phyloP scores from a whole-genome alignment of 2,113 vertebrate species.

The Urocolius indicus region DNA sequence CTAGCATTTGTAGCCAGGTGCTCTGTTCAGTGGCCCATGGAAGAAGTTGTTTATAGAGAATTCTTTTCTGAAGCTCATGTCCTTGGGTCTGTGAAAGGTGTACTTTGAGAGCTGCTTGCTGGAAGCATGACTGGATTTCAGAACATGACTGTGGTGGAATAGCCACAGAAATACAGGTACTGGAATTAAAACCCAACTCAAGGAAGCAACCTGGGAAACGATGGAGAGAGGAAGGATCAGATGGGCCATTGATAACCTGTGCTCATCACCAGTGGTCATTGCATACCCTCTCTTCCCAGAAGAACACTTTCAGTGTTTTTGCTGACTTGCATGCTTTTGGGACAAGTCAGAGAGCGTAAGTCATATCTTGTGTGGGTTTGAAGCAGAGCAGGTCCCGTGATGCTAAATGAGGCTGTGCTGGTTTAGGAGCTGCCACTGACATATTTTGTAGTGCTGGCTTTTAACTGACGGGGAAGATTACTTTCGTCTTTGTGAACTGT shows the following conservation, averaged over 20 bases:
- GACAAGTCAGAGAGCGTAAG: neutral
- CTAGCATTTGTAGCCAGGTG: neutral
- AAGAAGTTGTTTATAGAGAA: neutral
- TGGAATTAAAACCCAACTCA: neutral
- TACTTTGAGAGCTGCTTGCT: conserved; percentile 1
- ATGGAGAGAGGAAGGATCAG: neutral
- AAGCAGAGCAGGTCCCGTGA: neutral
- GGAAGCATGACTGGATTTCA: conserved; percentile 5
- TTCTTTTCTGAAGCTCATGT: neutral
- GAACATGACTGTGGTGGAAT: neutral
- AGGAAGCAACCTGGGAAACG: neutral
- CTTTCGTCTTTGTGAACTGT: neutral
- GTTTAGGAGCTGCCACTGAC: neutral
- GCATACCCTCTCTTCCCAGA: neutral
- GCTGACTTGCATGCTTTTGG: neutral
- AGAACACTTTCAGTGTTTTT: neutral
- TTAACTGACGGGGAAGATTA: neutral
- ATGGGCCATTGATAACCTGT: neutral
- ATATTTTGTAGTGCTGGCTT: neutral
- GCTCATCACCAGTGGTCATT: neutral
- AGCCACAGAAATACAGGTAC: neutral
- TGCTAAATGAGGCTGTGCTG: neutral
- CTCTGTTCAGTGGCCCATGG: neutral
- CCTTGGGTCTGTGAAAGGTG: neutral
- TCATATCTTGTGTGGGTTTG: neutral